Conservation (phyloP, 1,140 invertebrate species). For the Ceratina calcarata region DNA sequence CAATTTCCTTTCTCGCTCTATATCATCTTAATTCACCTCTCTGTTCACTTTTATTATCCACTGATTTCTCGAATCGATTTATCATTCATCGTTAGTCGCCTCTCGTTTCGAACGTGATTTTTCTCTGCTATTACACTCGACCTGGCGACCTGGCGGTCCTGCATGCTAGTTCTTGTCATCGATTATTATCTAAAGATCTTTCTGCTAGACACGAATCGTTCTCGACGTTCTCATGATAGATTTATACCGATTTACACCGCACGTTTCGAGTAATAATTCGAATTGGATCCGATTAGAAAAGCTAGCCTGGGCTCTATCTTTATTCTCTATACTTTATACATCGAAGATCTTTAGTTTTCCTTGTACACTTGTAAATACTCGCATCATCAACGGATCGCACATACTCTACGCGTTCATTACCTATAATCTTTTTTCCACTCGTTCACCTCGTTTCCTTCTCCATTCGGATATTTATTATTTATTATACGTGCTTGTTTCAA, state of each 20-base stretch:
- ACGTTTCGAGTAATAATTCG: too few species aligned
- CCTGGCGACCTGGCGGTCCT: neutral
- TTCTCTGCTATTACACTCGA: neutral
- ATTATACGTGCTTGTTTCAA: neutral
- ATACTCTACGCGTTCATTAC: neutral
- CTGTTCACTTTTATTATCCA: slow-evolving; percentile 7
- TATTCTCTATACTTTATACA: neutral
- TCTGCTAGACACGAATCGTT: too few species aligned
- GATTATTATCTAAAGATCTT: neutral
- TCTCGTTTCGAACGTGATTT: neutral
- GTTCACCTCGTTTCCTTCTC: too few species aligned
- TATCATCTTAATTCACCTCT: neutral
- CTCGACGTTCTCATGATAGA: too few species aligned
- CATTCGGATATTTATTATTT: too few species aligned
- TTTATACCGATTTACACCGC: too few species aligned
- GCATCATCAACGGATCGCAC: slow-evolving; percentile 36
- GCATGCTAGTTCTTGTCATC: slow-evolving; percentile 2
- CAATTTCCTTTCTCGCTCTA: neutral
- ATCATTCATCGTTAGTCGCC: neutral
- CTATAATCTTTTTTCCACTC: too few species aligned
- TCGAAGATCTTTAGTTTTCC: slow-evolving; percentile 4
- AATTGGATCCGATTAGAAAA: too few species aligned
- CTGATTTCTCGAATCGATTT: neutral
- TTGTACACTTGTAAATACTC: slow-evolving; percentile 42
- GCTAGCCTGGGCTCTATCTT: neutral